Evolutionary conservation across 1,140 invertebrate genomes (phyloP).

Genomic region (Drosophila serrata): DNA sequence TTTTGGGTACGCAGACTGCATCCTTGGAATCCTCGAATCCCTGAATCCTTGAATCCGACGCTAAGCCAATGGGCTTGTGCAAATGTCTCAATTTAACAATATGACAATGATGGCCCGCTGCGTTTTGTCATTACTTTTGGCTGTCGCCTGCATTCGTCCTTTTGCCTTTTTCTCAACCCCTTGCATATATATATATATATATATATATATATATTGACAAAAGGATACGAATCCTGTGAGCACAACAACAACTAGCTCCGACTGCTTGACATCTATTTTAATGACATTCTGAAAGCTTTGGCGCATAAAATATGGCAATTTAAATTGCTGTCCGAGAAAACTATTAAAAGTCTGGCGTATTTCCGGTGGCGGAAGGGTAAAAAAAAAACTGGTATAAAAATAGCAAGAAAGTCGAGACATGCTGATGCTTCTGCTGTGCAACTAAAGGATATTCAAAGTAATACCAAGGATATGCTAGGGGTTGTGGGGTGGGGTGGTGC

Average conservation of each 20-base stretch:
- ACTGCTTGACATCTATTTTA: conserved; percentile 73
- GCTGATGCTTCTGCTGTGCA: conserved; percentile 35
- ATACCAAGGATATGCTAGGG: background rate
- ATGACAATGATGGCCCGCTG: conserved; percentile 80
- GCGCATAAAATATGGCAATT: conserved; percentile 78
- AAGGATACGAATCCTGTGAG: conserved; percentile 28
- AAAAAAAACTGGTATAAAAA: conserved; percentile 9
- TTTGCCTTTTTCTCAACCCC: background rate
- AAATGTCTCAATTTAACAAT: conserved; percentile 84
- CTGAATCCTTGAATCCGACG: conserved; percentile 12
- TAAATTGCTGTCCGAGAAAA: conserved; percentile 70
- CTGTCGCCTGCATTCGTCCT: conserved; percentile 69
- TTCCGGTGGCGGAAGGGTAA: conserved; percentile 37
- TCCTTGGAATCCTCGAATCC: conserved; percentile 23
- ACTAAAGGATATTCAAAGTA: conserved; percentile 38
- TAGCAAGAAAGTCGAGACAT: conserved; percentile 9
- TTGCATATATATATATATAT: background rate
- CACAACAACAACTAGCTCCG: conserved; percentile 10
- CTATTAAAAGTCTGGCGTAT: conserved; percentile 61
- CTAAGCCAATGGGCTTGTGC: conserved; percentile 37
- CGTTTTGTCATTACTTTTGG: conserved; percentile 81
- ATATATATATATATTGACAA: conserved; percentile 33
- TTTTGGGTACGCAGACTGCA: conserved; percentile 30
- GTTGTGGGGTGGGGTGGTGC: background rate
- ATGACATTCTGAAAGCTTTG: conserved; percentile 74